Base-by-base conservation (phyloP, 2,113 vertebrate species). In the Prietella phreatophila region DNA sequence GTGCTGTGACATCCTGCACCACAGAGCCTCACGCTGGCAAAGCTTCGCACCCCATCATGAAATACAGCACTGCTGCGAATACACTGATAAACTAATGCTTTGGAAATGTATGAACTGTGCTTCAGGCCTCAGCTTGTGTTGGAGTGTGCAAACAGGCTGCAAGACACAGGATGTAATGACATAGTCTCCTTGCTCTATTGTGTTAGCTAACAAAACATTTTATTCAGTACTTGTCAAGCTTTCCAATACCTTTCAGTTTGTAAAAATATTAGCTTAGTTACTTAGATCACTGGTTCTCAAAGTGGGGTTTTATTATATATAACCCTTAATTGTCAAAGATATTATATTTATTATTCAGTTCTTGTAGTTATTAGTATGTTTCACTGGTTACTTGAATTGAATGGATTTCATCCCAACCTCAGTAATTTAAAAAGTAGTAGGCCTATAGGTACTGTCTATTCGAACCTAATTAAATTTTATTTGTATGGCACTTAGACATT, bases 81-180 rank as follows among this genome's bases (percentile, higher is more conserved):
- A 36, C 76, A 25, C 36, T 85, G 83, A 80, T 55, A 79, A 67
- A 78, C 60, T n/a, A 69, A 50, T 50, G 47, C 50, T 86, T 84
- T 87, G 89, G 80, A 89, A 88, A 91, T 89, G 65, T 82, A 85
- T 89, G 78, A 87, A 90, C 90, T 89, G 53, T 81, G 83, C 76
- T 88, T 63, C 19, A 71, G 71, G 75, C 60, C 87, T 50, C 39
- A 58, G 69, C 60, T 71, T 85, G 39, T 87, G 84, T 78, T 71
- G 65, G 86, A 76, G 82, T 86, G 75, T 85, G 27, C 19, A 80
- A 33, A 75, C 82, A 81, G 75, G 55, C 56, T 75, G 71, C 71
- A 79, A 82, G 86, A 88, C 78, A 88, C 73, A 50, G 81, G 65
- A 87, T 58, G 83, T 81, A 60, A 56, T 90, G 87, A 87, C 90